Conservation (phyloP, 1,140 invertebrate genomes). For the Cydia fagiglandana region DNA sequence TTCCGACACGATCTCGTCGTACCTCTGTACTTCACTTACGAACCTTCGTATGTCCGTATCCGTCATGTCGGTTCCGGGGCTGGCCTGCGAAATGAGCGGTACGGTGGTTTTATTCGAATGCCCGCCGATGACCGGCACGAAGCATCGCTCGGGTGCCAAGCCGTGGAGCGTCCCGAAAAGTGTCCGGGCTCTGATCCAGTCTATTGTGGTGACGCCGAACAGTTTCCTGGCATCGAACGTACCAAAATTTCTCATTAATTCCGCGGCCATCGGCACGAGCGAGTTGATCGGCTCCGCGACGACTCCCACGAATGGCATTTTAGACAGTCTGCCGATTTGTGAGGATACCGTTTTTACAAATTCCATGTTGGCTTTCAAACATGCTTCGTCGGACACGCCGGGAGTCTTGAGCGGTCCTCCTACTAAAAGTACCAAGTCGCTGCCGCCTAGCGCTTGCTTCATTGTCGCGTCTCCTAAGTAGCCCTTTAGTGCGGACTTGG, state of each 20-base stretch:
- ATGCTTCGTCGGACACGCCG: constrained; percentile 80
- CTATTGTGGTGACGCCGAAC: constrained; percentile 57
- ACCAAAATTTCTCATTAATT: constrained; percentile 82
- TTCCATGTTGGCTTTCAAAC: constrained; percentile 86
- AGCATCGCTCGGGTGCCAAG: constrained; percentile 80
- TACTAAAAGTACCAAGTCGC: constrained; percentile 83
- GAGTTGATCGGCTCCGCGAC: constrained; percentile 85
- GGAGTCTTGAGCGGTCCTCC: constrained; percentile 85
- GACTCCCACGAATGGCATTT: constrained; percentile 84
- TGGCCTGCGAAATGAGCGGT: constrained; percentile 82
- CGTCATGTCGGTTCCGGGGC: constrained; percentile 80
- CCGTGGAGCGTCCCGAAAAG: constrained; percentile 81
- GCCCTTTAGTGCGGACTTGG: constrained; percentile 45
- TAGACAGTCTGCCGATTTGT: constrained; percentile 79
- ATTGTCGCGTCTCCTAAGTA: constrained; percentile 47
- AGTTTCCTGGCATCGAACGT: constrained; percentile 81
- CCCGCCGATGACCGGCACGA: constrained; percentile 85
- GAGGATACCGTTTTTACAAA: constrained; percentile 83
- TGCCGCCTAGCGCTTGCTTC: constrained; percentile 54
- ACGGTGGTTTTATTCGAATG: constrained; percentile 85
- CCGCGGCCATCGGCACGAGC: constrained; percentile 85
- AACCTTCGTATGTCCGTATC: constrained; percentile 75
- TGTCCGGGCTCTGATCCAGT: constrained; percentile 75
- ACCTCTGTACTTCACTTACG: constrained; percentile 79
- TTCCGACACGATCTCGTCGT: constrained; percentile 82